A percentile compares a stretch with the other conserved stretches of the same genome.
These are phyloP conservation scores for Chaitophorus viminalis DNA, from an alignment of 2,888 invertebrate species.

Conservation along the genomic window DNA sequence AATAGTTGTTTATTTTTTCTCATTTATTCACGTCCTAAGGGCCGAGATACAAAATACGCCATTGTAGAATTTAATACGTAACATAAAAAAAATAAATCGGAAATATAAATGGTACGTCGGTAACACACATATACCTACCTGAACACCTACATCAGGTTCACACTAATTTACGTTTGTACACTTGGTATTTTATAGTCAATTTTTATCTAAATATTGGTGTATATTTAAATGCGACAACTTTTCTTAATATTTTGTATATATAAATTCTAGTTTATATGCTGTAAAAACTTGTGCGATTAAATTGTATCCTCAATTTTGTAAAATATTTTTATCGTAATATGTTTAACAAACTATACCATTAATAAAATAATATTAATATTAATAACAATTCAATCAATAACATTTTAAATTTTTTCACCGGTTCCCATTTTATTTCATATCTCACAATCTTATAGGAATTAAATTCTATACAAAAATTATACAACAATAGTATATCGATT, in stretches of 20 bases:
- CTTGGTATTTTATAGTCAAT: slow-evolving; percentile 19
- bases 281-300: not conserved
- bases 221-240: slow-evolving; percentile 8
- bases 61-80: slow-evolving; percentile 44
- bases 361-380: too few species aligned
- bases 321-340: not conserved
- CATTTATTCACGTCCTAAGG: slow-evolving; percentile 45
- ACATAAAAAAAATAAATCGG: slow-evolving; percentile 27
- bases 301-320: not conserved
- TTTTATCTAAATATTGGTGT: slow-evolving; percentile 18
- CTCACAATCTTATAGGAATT: not conserved
- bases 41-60: slow-evolving; percentile 10
- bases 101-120: slow-evolving; percentile 30
- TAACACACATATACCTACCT: not conserved
- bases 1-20: slow-evolving; percentile 46
- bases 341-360: not conserved
- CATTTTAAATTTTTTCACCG: not conserved
- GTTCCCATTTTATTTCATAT: too few species aligned
- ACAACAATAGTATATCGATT: not conserved
- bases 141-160: slow-evolving; percentile 52
- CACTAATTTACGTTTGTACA: not conserved
- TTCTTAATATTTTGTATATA: not conserved
- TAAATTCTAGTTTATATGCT: slow-evolving; percentile 6
- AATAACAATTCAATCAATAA: too few species aligned
- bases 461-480: not conserved